Percentiles rank a stretch among this genome's conserved stretches.
These are phyloP conservation scores for Macaca nemestrina DNA, from an alignment of 2,113 vertebrate genomes.

Conservation along the genomic window DNA sequence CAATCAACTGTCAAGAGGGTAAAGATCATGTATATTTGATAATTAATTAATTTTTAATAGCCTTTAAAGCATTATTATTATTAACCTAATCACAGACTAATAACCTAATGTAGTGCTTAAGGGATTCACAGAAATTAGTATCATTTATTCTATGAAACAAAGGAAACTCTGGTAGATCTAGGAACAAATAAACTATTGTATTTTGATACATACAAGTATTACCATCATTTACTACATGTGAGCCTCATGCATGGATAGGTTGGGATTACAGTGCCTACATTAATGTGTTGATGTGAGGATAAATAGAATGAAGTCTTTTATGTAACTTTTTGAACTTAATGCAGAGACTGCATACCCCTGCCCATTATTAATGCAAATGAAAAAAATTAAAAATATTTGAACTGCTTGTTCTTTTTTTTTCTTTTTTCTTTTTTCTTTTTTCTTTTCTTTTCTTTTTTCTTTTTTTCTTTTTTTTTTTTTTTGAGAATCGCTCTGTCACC, in stretches of 20 bases:
- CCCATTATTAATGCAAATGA: not conserved
- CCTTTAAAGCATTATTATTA: not conserved
- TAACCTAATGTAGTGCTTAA: not conserved
- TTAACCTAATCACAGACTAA: not conserved
- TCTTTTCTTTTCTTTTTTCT: accelerated
- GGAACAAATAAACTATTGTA: not conserved
- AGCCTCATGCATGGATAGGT: not conserved
- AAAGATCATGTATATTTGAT: not conserved
- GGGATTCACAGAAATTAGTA: not conserved
- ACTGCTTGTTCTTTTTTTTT: too few relatives aligned
- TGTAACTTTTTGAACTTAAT: not conserved
- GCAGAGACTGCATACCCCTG: not conserved
- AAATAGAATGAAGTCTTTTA: not conserved
- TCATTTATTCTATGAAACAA: not conserved
- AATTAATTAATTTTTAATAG: too few relatives aligned
- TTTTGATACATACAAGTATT: not conserved
- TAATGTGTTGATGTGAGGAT: not conserved
- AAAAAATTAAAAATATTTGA: not conserved
- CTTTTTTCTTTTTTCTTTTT: too few relatives aligned
- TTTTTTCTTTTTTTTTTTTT: too few relatives aligned
- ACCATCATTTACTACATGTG: not conserved
- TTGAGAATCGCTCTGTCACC: too few relatives aligned
- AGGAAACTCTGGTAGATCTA: not conserved
- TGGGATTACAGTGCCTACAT: not conserved
- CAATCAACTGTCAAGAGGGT: not conserved